Conservation (phyloP, 2,888 invertebrate species). For the Calliscelio sp. region DNA sequence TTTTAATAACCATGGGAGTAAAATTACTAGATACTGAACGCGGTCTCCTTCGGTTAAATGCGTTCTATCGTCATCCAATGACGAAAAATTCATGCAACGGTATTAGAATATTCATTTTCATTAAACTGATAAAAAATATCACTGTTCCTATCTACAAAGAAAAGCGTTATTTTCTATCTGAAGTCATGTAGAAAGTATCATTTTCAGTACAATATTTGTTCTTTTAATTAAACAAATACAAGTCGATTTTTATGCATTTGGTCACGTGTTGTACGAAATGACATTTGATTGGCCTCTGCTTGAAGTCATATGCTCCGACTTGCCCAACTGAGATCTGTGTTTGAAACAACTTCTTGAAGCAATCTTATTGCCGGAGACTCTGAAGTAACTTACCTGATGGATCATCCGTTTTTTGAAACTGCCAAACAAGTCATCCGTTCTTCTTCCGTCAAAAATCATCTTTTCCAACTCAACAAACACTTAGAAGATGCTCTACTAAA, state of each 20-base stretch:
- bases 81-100: constrained; percentile 89
- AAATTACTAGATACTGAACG: constrained; percentile 94
- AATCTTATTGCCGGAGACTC: too few relatives aligned
- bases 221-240: constrained; percentile 79
- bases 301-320: constrained; percentile 89
- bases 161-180: too few relatives aligned
- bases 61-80: constrained; percentile 92
- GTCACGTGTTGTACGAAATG: constrained; percentile 96
- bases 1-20: constrained; percentile 90
- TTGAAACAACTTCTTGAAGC: constrained; percentile 88
- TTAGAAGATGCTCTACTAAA: too few relatives aligned
- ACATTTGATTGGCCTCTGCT: constrained; percentile 92
- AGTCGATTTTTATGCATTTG: constrained; percentile 95
- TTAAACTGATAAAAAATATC: too few relatives aligned
- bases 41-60: constrained; percentile 92
- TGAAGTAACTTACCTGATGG: too few relatives aligned
- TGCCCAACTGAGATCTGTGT: constrained; percentile 86
- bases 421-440: too few relatives aligned
- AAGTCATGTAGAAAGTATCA: too few relatives aligned
- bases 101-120: constrained; percentile 83
- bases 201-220: not conserved
- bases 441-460: too few relatives aligned
- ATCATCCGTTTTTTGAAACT: too few relatives aligned
- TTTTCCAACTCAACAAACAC: too few relatives aligned
- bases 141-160: too few relatives aligned